Evolutionary conservation across 2,888 invertebrate species (phyloP), one percentile per base, ranked within the genome.

Genomic region (Prostheceraeus crozeri): DNA sequence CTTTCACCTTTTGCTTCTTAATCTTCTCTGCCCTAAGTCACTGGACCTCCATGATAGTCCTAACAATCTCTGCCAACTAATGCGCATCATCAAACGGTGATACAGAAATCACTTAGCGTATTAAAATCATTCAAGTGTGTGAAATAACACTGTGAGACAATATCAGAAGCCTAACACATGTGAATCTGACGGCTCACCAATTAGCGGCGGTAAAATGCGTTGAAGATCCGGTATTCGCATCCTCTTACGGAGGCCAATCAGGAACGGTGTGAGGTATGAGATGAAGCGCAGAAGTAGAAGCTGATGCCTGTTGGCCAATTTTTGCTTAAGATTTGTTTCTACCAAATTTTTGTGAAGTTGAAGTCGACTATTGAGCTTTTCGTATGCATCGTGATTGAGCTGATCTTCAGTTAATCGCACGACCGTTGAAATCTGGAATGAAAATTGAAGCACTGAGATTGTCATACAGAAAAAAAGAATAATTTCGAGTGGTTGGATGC

Each of bases 221-320:
- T 61, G 61, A 14, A 70, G 63, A 28, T 75, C 71, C 1, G 76
- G 76, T 58, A 76, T 71, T 60, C 70, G 71, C 76, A 76, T 76
- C 30, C 71, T 59, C 57, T 73, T 72, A 61, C 70, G 69, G 70
- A 76, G 71, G 2, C 71, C 74, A 23, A 74, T 65, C 16, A 76
- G 66, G 57, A 74, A 72, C 16, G 76, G 73, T 6, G 70, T 69
- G 51, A 76, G 67, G 65, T 73, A 76, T 57, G 71, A 69, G 58
- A 74, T 67, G 27, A 75, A 65, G 64, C 73, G 73, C 28, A 75
- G 65, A 45, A 75, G 64, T 46, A 68, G 67, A 33, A 76, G 58
- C 61, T 73, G 68, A 19, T 69, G 66, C 30, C 67, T 58, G 3
- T 72, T 65, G 57, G 72, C 71, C 1, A 63, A 45, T 62, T 74